Conservation (phyloP, 2,888 invertebrate genomes). For the Sinotaia quadrata region DNA sequence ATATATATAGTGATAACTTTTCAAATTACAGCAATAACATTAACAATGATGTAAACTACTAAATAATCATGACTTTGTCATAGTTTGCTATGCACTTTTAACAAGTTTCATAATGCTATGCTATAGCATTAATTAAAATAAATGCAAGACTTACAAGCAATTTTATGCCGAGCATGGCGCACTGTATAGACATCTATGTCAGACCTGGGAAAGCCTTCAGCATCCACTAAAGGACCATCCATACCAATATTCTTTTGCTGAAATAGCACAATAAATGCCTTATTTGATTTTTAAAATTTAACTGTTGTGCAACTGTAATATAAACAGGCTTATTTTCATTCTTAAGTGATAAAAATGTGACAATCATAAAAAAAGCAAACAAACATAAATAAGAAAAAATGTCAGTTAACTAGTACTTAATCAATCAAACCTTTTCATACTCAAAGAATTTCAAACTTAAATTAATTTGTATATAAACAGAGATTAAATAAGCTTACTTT, state of each 20-base stretch:
- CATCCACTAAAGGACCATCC: slow-evolving; percentile 87
- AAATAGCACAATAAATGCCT: slow-evolving; percentile 23
- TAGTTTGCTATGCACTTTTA: too few species aligned
- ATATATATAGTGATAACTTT: too few species aligned
- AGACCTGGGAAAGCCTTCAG: slow-evolving; percentile 87
- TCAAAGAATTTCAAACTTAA: too few species aligned
- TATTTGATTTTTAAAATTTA: background rate
- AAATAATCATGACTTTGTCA: too few species aligned
- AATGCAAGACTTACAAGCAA: slow-evolving; percentile 92
- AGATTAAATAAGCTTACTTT: too few species aligned
- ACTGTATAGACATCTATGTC: slow-evolving; percentile 95
- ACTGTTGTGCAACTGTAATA: background rate
- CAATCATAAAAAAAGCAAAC: background rate
- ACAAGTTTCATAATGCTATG: too few species aligned
- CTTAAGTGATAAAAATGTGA: too few species aligned
- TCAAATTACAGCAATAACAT: too few species aligned
- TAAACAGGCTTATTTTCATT: background rate
- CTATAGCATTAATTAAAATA: too few species aligned
- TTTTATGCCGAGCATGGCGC: slow-evolving; percentile 87
- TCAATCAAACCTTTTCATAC: background rate
- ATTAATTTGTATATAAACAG: too few species aligned
- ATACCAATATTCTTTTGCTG: slow-evolving; percentile 86
- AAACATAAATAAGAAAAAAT: background rate
- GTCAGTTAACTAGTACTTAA: background rate
- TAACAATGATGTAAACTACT: too few species aligned